Base-by-base conservation (phyloP, 2,888 invertebrate genomes). In the Kuschelorhynchus macadamiae region DNA sequence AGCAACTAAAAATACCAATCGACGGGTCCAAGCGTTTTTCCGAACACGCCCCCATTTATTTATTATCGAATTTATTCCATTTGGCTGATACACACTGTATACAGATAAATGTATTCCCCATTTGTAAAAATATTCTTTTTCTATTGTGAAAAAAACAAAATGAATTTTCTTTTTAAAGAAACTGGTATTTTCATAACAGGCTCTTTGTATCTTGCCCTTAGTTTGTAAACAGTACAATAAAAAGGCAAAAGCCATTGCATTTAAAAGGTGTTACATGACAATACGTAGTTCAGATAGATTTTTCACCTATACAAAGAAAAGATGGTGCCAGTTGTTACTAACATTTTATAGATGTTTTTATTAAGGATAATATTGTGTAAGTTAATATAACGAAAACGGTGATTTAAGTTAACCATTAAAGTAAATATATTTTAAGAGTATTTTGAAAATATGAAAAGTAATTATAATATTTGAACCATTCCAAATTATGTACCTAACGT, bases 281-380 rank as follows among this genome's bases (percentile, higher is more conserved):
- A 84, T 84, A 84, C 83, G 79, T 83, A 84, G 83, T 80, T 78
- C 81, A 81, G 77, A 77, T 81, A 81, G 78, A 64, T 59, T 69
- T 74, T 77, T 75, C 82, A 83, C 81, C 81, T 82, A 83, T 83
- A 83, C 83, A 83, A 84, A 83, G 83, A 83, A 83, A 79, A 44
- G 16, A 36, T 83, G 84, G 84, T 84, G 84, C 84, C 82, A 82
- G 79, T 80, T 77, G 78, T 82, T 81, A 78, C 77, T 77, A 75
- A 78, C 76, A 76, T 76, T 82, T 80, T 80, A 81, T 78, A 82
- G 81, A 80, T 81, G 81, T 82, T 82, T 81, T 81, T 81, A 79
- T 77, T 81, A 76, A 60, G 47, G 16, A 56, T 32, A 50, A 67
- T 52, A 32, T 52, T 52, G 36, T 52, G 12, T 52, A 52, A 72